Percentiles rank a stretch among this genome's conserved stretches.
These are phyloP conservation scores for Psilanteris sp. DNA, from an alignment of 1,140 invertebrate genomes.

Conservation along the genomic window DNA sequence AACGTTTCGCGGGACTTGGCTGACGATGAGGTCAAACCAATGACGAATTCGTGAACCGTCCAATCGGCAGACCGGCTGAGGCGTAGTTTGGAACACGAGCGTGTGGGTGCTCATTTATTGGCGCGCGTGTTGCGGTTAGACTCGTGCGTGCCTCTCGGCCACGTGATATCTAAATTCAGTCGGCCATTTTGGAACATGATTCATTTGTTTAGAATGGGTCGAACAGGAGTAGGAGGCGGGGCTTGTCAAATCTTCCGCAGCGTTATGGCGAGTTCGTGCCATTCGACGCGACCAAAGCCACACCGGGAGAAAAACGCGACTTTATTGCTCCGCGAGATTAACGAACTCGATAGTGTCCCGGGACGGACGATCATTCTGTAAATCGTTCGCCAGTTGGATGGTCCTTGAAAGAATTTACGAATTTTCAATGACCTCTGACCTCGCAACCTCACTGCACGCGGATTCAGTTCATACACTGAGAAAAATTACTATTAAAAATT, in stretches of 20 bases:
- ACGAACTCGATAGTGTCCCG: too few relatives aligned
- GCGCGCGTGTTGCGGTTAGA: slow-evolving; percentile 48
- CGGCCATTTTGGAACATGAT: slow-evolving; percentile 79
- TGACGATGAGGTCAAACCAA: slow-evolving; percentile 8
- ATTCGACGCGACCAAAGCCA: too few relatives aligned
- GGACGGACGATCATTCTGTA: too few relatives aligned
- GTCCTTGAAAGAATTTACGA: too few relatives aligned
- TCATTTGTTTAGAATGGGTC: slow-evolving; percentile 79
- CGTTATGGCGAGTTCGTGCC: too few relatives aligned
- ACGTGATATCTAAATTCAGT: slow-evolving; percentile 79
- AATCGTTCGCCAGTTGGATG: too few relatives aligned
- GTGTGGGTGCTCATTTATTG: slow-evolving; percentile 44
- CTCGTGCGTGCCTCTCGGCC: slow-evolving; percentile 63
- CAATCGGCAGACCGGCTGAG: slow-evolving; percentile 21
- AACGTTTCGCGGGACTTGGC: not conserved
- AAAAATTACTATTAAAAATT: too few relatives aligned
- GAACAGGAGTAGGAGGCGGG: slow-evolving; percentile 78
- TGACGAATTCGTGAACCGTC: slow-evolving; percentile 28
- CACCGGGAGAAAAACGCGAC: too few relatives aligned
- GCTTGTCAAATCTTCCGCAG: slow-evolving; percentile 72
- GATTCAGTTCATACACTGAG: too few relatives aligned
- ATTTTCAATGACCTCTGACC: too few relatives aligned
- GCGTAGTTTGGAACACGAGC: slow-evolving; percentile 44
- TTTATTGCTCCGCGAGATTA: too few relatives aligned
- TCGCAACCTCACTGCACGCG: too few relatives aligned